Base-by-base conservation (phyloP, 2,888 invertebrate genomes). In the Oscheius sp. region DNA sequence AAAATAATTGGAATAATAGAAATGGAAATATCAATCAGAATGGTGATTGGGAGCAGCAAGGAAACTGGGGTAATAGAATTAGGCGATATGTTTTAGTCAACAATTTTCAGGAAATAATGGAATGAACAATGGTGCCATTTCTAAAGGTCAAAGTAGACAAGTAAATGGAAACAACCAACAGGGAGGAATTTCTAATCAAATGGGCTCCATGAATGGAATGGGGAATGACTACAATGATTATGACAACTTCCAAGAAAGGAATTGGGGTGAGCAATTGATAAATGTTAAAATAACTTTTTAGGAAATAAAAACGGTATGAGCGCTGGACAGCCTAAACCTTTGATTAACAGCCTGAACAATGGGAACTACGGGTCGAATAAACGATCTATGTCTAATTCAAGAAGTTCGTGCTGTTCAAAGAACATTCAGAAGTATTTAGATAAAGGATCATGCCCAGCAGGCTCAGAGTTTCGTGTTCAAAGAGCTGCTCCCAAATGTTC, bases 391-490 rank as follows among this genome's bases (percentile, higher is more conserved):
- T 27, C 52, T 12, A 52, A 27, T 20, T 42, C 42, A 17, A 4
- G 15, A 12, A 20, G 42, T 42, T 17, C 15, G 12, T 42, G 12
- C 42, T 12, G 15, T 42, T 42, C 4, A n/a, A 42, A 25, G n/a
- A n/a, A 27, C 25, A 52, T 25, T 29, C 10, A 15, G 29, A 29
- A 5, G 29, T 25, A 34, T 57, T 57, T 20, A 57, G 57, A 57
- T 34, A 52, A n/a, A n/a, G 53, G 23, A 17, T 15, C 27, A 20
- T 76, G 76, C 52, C 57, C 74, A 4, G 68, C 65, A 27, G 76
- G 76, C 25, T 27, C 68, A 2, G 77, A 77, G 53, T 77, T 73
- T 39, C 27, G 70, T 63, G 64, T 71, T 34, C 67, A 72, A 27
- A 50, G 61, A 42, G 57, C 34, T 8, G 70, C 69, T 8, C 75